Evolutionary conservation across 2,797 vertebrate genomes (phyloP).

Genomic region (Squalus acanthias): DNA sequence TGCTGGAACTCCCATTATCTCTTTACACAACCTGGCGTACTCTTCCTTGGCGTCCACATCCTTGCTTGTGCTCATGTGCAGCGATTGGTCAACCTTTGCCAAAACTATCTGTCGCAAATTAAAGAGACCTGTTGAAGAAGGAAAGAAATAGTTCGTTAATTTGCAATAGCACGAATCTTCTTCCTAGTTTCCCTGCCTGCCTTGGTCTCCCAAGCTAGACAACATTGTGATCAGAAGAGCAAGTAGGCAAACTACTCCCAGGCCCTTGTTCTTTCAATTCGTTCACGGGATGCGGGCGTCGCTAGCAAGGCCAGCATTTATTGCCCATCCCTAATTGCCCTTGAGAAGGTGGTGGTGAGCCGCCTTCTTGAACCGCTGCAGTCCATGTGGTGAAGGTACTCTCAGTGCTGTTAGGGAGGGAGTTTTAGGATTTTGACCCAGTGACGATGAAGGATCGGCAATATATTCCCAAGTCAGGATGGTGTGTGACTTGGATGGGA

Average conservation of each 20-base stretch:
- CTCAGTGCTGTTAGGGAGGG: too few relatives aligned
- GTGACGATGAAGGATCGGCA: too few relatives aligned
- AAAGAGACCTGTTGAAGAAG: conserved; percentile 70
- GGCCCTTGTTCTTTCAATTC: too few relatives aligned
- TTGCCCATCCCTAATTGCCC: too few relatives aligned
- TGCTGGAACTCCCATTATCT: conserved; percentile 80
- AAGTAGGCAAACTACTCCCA: not conserved
- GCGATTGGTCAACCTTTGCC: conserved; percentile 85
- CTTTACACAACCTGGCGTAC: conserved; percentile 73
- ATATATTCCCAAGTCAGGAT: too few relatives aligned
- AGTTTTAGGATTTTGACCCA: too few relatives aligned
- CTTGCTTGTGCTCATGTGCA: conserved; percentile 77
- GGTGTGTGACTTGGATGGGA: too few relatives aligned
- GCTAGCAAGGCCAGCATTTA: too few relatives aligned
- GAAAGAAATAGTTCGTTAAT: not conserved
- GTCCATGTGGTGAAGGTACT: too few relatives aligned
- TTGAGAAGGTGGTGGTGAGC: too few relatives aligned
- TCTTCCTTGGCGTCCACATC: conserved; percentile 75
- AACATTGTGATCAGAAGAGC: not conserved
- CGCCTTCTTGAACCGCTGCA: too few relatives aligned
- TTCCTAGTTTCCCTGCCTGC: not conserved
- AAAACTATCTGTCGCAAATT: conserved; percentile 92
- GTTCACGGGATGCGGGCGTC: too few relatives aligned
- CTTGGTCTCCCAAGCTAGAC: not conserved
- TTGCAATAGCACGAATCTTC: not conserved